Conservation (phyloP, 1,140 invertebrate genomes). For the Ceratina japonica region DNA sequence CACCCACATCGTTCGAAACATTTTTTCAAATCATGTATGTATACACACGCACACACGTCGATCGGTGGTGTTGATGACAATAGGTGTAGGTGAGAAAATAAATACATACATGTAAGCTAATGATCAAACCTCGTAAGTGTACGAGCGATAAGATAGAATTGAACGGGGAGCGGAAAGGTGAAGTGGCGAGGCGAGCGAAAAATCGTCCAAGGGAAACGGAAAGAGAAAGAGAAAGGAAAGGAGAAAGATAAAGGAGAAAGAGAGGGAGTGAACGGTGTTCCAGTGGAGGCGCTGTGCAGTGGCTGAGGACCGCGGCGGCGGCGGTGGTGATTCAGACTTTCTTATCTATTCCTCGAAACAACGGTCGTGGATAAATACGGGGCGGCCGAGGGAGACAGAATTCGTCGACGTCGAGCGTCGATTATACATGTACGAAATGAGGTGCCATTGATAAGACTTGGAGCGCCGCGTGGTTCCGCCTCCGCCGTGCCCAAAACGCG, state of each 20-base stretch:
- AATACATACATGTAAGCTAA: constrained; percentile 10
- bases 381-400: constrained; percentile 1
- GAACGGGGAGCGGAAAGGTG: not conserved
- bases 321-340: constrained; percentile 58
- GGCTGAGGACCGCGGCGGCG: constrained; percentile 56
- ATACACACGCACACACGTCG: not conserved
- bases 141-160: not conserved
- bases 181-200: not conserved
- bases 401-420: constrained; percentile 27
- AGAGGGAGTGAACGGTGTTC: constrained; percentile 39
- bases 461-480: constrained; percentile 49
- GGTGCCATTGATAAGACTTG: constrained; percentile 38
- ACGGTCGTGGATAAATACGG: constrained; percentile 15
- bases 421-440: constrained; percentile 34
- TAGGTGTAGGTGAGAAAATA: not conserved
- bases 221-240: not conserved
- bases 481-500: constrained; percentile 45
- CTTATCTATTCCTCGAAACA: constrained; percentile 47
- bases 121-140: constrained; percentile 28
- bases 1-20: constrained; percentile 29
- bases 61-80: constrained; percentile 5
- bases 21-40: constrained; percentile 15
- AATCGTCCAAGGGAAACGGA: not conserved
- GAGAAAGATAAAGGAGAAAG: not conserved
- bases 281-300: constrained; percentile 57